phyloP scores from a whole-genome alignment of 2,797 vertebrate species.

The Takifugu rubripes region DNA sequence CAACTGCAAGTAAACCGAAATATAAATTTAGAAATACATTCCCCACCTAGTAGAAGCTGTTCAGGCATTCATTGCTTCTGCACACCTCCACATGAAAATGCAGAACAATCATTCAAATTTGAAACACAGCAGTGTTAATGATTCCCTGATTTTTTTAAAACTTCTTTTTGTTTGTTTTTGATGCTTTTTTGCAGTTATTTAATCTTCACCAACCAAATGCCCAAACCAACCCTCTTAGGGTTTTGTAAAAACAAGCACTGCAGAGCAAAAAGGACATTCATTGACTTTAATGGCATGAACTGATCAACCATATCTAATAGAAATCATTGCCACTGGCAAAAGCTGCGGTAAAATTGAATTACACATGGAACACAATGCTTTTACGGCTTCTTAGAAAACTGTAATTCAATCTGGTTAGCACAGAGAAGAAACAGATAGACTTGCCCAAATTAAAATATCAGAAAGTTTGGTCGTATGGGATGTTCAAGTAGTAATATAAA shows the following conservation, averaged over 20 bases:
- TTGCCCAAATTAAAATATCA: conserved; percentile 66
- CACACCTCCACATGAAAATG: conserved; percentile 23
- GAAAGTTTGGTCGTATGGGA: conserved; percentile 51
- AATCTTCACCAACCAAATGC: conserved; percentile 74
- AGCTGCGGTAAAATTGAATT: conserved; percentile 79
- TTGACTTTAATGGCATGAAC: conserved; percentile 86
- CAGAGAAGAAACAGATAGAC: conserved; percentile 80
- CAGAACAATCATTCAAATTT: conserved; percentile 25
- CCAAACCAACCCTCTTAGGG: conserved; percentile 77
- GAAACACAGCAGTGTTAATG: conserved; percentile 57
- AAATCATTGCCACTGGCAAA: conserved; percentile 81
- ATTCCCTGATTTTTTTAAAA: conserved; percentile 56
- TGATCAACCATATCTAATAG: conserved; percentile 86
- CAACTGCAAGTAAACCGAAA: neutral
- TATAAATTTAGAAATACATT: neutral
- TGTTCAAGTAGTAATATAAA: conserved; percentile 29
- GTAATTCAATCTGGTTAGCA: conserved; percentile 79
- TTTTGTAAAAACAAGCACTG: conserved; percentile 80
- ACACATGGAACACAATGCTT: conserved; percentile 82
- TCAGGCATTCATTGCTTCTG: neutral
- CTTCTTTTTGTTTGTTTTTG: conserved; percentile 58
- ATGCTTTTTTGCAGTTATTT: conserved; percentile 72
- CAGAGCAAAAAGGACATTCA: conserved; percentile 81
- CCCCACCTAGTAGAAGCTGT: no score
- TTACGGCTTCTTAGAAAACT: conserved; percentile 85